Base-by-base conservation (phyloP, 1,140 invertebrate genomes). In the Drosophila repletoides region DNA sequence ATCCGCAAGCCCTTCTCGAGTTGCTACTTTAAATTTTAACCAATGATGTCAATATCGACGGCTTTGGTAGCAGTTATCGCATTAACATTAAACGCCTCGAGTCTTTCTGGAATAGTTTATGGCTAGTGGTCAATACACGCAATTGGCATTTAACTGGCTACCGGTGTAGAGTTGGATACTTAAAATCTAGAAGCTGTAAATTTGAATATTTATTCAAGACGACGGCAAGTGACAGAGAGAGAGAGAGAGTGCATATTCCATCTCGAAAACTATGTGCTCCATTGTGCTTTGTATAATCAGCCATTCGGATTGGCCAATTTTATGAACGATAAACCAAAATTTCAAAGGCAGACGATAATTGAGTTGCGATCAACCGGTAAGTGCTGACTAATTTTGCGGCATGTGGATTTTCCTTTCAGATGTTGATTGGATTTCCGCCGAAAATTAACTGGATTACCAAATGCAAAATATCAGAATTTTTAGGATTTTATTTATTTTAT, bases 11-110 rank as follows among this genome's bases (percentile, higher is more conserved):
- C 31, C n/a, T 12, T 34, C 5, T n/a, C 36, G 34, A 28, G 14
- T 36, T 28, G 45, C 34, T 65, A 68, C 49, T 60, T 74, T 66
- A 61, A 81, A 81, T 81, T 68, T 68, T 72, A 72, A 53, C 63
- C 59, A 34, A 55, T 43, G 26, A 26, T 41, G 28, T 59, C 43
- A 58, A 34, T 48, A 49, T 48, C 10, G 14, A 49, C 34, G 22
- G 52, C 26, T 15, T 29, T 36, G 26, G 36, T 33, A 52, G 61
- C 40, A 64, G 3, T 45, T 56, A 65, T 67, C 55, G 64, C 46
- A 31, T 31, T 36, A n/a, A 28, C 58, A 38, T 40, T 63, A 41
- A 63, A 48, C 41, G 41, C 33, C 58, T 38, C 33, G 29, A 53
- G 49, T 7, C 56, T 45, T 3, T 22, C 12, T 9, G 46, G 15